These are phyloP conservation scores for Drosophila paracracens DNA, from an alignment of 2,888 invertebrate species.

Conservation along the genomic window DNA sequence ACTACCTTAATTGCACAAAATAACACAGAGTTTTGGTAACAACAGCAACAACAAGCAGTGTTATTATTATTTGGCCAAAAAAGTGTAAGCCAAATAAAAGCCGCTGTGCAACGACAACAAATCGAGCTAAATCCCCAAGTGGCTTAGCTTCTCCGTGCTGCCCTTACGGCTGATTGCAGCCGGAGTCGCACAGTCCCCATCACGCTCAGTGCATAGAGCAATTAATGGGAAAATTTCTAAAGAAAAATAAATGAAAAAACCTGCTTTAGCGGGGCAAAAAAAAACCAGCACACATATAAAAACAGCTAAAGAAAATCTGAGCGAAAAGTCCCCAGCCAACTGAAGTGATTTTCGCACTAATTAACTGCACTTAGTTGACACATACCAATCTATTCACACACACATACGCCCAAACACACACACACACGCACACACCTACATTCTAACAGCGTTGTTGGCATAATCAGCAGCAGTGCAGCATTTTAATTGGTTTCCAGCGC, in stretches of 20 bases:
- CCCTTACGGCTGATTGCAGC: slow-evolving; percentile 66
- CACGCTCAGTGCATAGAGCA: slow-evolving; percentile 28
- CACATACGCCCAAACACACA: slow-evolving; percentile 8
- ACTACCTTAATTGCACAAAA: slow-evolving; percentile 2
- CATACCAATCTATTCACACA: slow-evolving; percentile 76
- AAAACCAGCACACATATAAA: slow-evolving; percentile 31
- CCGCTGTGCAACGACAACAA: slow-evolving; percentile 58
- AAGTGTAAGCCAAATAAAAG: slow-evolving; percentile 14
- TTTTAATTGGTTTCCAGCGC: slow-evolving; percentile 76
- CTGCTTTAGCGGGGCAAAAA: slow-evolving; percentile 30
- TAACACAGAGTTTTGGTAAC: slow-evolving; percentile 1
- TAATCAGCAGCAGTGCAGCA: slow-evolving; percentile 74
- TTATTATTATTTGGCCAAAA: slow-evolving; percentile 12
- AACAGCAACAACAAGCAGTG: background rate
- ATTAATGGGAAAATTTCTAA: slow-evolving; percentile 74
- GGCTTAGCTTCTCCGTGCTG: slow-evolving; percentile 59
- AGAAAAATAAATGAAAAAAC: slow-evolving; percentile 45
- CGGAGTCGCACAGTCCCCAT: slow-evolving; percentile 7
- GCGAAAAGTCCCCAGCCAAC: slow-evolving; percentile 73
- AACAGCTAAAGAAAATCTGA: slow-evolving; percentile 70
- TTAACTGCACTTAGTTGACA: slow-evolving; percentile 80
- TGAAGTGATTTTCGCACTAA: slow-evolving; percentile 80
- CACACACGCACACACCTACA: slow-evolving; percentile 5
- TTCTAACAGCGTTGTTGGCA: slow-evolving; percentile 52
- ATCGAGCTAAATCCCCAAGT: slow-evolving; percentile 64